These are phyloP conservation scores for Lota lota DNA, from an alignment of 2,113 vertebrate species.

Conservation along the genomic window DNA sequence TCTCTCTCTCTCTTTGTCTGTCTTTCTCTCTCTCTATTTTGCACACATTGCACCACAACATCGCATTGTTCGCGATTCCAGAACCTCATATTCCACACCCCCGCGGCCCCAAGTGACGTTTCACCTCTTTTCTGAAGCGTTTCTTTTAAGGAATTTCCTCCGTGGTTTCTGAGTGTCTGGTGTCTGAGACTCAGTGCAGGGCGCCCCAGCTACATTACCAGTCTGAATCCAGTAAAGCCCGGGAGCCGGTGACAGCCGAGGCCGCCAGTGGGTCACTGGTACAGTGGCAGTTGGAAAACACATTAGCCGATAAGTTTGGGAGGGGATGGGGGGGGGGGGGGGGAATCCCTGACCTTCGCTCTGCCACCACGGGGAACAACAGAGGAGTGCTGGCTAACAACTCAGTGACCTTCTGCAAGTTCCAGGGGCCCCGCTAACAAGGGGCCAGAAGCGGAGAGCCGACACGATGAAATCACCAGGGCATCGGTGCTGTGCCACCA, in stretches of 20 bases:
- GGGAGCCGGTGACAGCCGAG: constrained; percentile 30
- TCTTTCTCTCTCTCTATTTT: too few species aligned
- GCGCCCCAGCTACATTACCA: constrained; percentile 43
- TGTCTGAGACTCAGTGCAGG: constrained; percentile 42
- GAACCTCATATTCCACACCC: too few species aligned
- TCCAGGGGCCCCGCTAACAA: constrained; percentile 10
- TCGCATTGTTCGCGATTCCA: too few species aligned
- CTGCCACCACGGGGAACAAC: too few species aligned
- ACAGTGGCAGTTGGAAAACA: constrained; percentile 46
- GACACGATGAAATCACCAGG: not conserved
- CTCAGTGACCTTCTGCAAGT: not conserved
- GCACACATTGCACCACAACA: not conserved
- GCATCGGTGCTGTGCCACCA: too few species aligned
- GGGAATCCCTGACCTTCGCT: constrained; percentile 1
- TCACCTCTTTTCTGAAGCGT: not conserved
- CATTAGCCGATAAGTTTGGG: constrained; percentile 46
- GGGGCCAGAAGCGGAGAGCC: not conserved
- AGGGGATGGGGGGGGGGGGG: not conserved
- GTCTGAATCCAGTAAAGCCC: constrained; percentile 47
- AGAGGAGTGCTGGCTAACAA: constrained; percentile 8
- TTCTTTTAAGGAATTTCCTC: not conserved
- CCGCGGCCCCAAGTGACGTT: not conserved
- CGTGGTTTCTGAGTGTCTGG: constrained; percentile 12
- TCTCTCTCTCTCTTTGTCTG: too few species aligned
- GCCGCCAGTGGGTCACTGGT: constrained; percentile 38